Base-by-base conservation (phyloP, 1,140 invertebrate genomes). In the Drosophila obscura region DNA sequence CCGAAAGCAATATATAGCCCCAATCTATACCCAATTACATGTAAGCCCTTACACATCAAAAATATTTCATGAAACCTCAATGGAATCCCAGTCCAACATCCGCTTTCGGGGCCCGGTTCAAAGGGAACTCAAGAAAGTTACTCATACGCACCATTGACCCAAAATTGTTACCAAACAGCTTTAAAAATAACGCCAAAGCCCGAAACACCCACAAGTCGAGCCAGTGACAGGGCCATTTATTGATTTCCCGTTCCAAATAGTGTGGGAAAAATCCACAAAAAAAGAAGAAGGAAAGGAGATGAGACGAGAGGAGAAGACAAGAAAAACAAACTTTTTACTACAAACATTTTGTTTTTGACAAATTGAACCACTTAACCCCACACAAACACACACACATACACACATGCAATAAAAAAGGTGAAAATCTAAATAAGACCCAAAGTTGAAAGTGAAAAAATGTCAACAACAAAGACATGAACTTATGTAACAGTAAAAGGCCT, bases 121-220 rank as follows among this genome's bases (percentile, higher is more conserved):
- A 41, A n/a, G 39, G 31, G 55, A 59, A 55, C 15, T 22, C 19
- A 48, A 46, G 51, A 50, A 55, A 56, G 13, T 81, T 65, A 81
- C 78, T 77, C 73, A 81, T 77, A 82, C 79, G 79, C 79, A 81
- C 79, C 68, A 68, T 59, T 81, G 79, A 82, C 73, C 78, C 48
- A 65, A 64, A 81, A 73, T 58, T 48, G 50, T 13, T n/a, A n/a
- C 7, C 62, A 53, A 66, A 67, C 48, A 4, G 22, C 19, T 53
- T 41, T 49, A 45, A 53, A 53, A 53, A 11, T 39, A 53, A n/a
- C 28, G 9, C 15, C 43, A 62, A 44, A 65, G 71, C 58, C 57
- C 66, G n/a, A 69, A 62, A 39, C 35, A 60, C 61, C 61, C 35
- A 63, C 31, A 28, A 64, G 53, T 49, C 57, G 43, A n/a, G 49